Percentiles rank a stretch among this genome's conserved stretches.
Conservation (phyloP, 2,797 vertebrate genomes). For the Coracias cyanogaster region DNA sequence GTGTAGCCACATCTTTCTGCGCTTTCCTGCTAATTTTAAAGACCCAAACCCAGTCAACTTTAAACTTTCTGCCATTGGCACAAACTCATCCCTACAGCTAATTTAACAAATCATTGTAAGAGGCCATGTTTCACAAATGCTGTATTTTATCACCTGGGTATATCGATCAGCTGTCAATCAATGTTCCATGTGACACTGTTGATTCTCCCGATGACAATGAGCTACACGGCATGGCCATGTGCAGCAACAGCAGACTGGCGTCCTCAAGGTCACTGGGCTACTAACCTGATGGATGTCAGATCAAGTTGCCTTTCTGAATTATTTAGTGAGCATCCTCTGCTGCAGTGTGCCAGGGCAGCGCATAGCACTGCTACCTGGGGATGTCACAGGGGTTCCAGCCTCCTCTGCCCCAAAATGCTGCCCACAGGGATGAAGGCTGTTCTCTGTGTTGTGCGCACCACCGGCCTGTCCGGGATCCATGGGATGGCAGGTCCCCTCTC, state of each 20-base stretch:
- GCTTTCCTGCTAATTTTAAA: not conserved
- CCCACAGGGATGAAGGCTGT: not conserved
- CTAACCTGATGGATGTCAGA: constrained; percentile 51
- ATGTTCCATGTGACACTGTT: not conserved
- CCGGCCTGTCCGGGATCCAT: accelerated
- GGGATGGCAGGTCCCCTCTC: not conserved
- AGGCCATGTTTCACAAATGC: not conserved
- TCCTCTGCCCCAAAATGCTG: not conserved
- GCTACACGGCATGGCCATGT: not conserved
- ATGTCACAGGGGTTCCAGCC: not conserved
- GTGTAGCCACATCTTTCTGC: not conserved
- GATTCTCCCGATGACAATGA: not conserved
- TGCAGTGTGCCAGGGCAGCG: not conserved
- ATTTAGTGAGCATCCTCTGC: constrained; percentile 56
- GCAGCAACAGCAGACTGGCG: not conserved
- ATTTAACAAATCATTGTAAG: not conserved
- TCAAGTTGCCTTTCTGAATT: constrained; percentile 66
- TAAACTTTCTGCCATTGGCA: not conserved
- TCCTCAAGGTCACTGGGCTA: constrained; percentile 27
- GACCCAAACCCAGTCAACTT: not conserved
- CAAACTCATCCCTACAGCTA: not conserved
- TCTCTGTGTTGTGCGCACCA: accelerated
- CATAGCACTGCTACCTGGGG: not conserved
- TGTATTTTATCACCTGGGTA: not conserved
- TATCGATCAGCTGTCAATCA: not conserved